Percentiles rank a stretch among this genome's conserved stretches.
Conservation (phyloP, 2,888 invertebrate genomes). For the Nycteola revayana region DNA sequence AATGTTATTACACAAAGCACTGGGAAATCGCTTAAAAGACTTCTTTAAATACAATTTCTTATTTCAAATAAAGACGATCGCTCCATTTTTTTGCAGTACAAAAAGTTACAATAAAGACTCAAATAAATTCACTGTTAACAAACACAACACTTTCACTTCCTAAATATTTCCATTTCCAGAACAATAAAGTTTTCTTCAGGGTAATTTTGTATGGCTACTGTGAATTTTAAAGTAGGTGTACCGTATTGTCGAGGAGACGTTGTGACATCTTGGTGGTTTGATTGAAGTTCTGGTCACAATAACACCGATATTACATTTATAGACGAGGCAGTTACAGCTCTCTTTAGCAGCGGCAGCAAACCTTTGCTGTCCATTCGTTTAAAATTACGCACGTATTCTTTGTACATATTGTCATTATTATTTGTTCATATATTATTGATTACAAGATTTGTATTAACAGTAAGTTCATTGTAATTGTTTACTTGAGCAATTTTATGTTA, state of each 20-base stretch:
- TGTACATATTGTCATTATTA: background rate
- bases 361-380: constrained; percentile 28
- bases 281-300: constrained; percentile 48
- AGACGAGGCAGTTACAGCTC: constrained; percentile 53
- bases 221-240: too few relatives aligned
- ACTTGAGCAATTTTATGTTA: too few relatives aligned
- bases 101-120: constrained; percentile 3
- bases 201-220: too few relatives aligned
- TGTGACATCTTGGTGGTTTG: constrained; percentile 67
- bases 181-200: background rate
- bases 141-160: constrained; percentile 27
- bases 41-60: background rate
- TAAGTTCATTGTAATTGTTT: too few relatives aligned
- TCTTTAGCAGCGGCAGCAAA: constrained; percentile 44
- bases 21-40: background rate
- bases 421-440: too few relatives aligned
- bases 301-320: constrained; percentile 62
- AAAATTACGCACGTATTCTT: constrained; percentile 3
- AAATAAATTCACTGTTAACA: constrained; percentile 21
- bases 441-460: too few relatives aligned
- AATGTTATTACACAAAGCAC: too few relatives aligned
- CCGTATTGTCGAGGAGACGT: constrained; percentile 60
- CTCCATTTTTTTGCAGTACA: background rate
- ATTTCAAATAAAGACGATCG: constrained; percentile 1
- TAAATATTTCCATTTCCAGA: background rate